Evolutionary conservation across 2,113 vertebrate genomes (phyloP).

Genomic region (Muntiacus reevesi): DNA sequence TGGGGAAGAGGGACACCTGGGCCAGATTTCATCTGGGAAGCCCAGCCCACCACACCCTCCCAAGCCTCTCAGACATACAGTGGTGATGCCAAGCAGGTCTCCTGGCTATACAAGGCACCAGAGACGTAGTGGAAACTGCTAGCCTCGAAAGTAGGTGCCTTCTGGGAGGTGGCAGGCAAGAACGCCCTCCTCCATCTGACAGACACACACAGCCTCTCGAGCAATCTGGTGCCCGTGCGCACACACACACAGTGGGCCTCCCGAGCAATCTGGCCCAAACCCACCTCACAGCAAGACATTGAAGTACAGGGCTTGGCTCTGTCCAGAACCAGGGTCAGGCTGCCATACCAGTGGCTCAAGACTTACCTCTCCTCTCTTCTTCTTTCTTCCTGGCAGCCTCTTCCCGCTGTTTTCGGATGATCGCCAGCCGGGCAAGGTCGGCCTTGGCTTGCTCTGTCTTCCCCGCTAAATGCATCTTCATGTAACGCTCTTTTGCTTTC

Average conservation of each 20-base stretch:
- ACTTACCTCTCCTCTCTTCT: conserved; percentile 92
- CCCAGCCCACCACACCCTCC: background rate
- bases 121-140: background rate
- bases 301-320: background rate
- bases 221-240: background rate
- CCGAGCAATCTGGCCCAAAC: background rate
- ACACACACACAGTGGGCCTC: background rate
- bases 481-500: conserved; percentile 97
- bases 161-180: background rate
- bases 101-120: background rate
- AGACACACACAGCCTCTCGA: background rate
- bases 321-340: background rate
- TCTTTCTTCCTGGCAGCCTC: conserved; percentile 96
- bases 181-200: background rate
- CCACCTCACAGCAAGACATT: background rate
- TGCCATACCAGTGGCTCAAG: too few species aligned
- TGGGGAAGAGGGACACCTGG: background rate
- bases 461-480: conserved; percentile 98
- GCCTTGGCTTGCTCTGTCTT: conserved; percentile 99
- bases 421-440: conserved; percentile 95
- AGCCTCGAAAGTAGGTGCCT: background rate
- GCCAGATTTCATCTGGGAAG: background rate
- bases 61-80: background rate
- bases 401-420: conserved; percentile 96
- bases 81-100: background rate